Evolutionary conservation across 1,140 invertebrate species (phyloP), one percentile per base, ranked within the genome.

Genomic region (Temnothorax longispinosus): DNA sequence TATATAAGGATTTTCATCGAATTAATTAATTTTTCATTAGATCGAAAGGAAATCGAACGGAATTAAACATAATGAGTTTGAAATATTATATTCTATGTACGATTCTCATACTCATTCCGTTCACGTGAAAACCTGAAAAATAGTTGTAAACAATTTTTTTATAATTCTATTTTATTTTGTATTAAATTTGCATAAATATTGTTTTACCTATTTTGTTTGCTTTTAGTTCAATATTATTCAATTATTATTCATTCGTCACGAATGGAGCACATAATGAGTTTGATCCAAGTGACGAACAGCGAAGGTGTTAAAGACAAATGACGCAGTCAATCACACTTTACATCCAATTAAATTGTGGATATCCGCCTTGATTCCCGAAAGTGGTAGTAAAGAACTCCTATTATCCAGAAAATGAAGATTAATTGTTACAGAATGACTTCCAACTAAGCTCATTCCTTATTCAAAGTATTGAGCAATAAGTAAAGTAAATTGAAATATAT

Each of bases 281-380:
- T 21, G 27, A 82, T 60, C 27, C 67, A 74, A 82, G 38, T 82
- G 80, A 82, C 52, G 54, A 72, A 72, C 18, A 72, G 38, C 7
- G 52, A 74, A 74, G 38, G 67, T 82, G 80, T 82, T 82, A 82
- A 74, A 82, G 80, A 82, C 38, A 82, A 82, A 74, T 82, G 78
- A 82, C 21, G 67, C 52, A 60, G 80, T 82, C 80, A 82, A 82
- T 82, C 80, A 82, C 52, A 69, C 41, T 82, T 82, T 74, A 72
- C 80, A 74, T 44, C 27, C 80, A 58, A 82, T 82, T 82, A 47
- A 82, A 82, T 82, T 44, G 18, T 54, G 80, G 74, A 74, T 58
- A 27, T 72, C 21, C 15, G 52, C 11, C 6, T 44, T 27, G 10
- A 82, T 58, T 82, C 27, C 52, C 15, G 18, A 58, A 82, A 58